Conservation (phyloP, 30 jellyfish, hydroid and myxozoan genomes). For the Rhopilema esculentum region DNA sequence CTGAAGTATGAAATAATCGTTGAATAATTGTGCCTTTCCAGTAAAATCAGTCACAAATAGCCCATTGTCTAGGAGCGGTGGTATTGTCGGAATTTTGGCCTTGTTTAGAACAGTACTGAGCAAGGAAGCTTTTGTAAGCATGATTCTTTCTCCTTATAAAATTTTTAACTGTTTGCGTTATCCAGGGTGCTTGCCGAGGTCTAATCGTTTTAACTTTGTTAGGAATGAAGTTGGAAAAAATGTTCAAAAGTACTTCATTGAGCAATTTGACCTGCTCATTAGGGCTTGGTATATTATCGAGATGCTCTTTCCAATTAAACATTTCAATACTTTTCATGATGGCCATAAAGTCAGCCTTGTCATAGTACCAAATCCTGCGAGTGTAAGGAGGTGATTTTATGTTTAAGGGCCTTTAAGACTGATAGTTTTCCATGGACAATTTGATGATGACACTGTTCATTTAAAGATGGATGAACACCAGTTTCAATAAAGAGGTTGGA, state of each 20-base stretch:
- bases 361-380: conserved; percentile 51
- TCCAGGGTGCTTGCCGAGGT: conserved; percentile 65
- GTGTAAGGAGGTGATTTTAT: conserved; percentile 39
- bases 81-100: conserved; percentile 42
- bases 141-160: conserved; percentile 54
- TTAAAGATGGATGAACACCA: conserved; percentile 59
- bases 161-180: conserved; percentile 29
- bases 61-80: conserved; percentile 33
- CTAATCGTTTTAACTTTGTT: conserved; percentile 49
- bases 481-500: conserved; percentile 41
- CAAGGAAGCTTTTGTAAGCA: conserved; percentile 31
- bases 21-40: conserved; percentile 54
- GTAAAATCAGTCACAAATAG: conserved; percentile 32
- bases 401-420: conserved; percentile 13
- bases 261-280: conserved; percentile 54
- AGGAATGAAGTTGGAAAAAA: conserved; percentile 43
- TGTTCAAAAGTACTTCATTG: conserved; percentile 59
- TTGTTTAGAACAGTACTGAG: conserved; percentile 20
- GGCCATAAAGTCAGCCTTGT: conserved; percentile 30
- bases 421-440: conserved; percentile 47
- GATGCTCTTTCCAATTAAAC: conserved; percentile 47
- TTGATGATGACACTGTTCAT: conserved; percentile 60
- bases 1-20: conserved; percentile 49
- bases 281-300: conserved; percentile 23
- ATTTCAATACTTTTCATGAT: conserved; percentile 55